A percentile compares a stretch with the other conserved stretches of the same genome.
Evolutionary conservation across 2,797 vertebrate species (phyloP).

Genomic region (Petrocephalus schoutedeni): DNA sequence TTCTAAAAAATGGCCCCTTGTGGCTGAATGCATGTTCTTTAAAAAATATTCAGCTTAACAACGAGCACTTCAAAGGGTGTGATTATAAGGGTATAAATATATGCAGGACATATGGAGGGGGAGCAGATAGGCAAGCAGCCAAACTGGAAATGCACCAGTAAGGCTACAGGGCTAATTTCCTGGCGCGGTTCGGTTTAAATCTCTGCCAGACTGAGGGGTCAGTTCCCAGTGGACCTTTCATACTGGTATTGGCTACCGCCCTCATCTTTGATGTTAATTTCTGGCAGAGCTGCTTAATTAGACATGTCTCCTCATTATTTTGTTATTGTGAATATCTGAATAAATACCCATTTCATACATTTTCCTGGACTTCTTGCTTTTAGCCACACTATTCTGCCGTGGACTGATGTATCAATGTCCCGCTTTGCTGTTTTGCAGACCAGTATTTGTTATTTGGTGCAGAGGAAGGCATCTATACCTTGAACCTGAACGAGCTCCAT

Average conservation of each 20-base stretch:
- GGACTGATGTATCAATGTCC: not conserved
- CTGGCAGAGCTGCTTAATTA: not conserved
- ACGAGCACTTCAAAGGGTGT: not conserved
- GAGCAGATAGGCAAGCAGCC: not conserved
- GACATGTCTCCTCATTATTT: not conserved
- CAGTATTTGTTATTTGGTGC: slow-evolving; percentile 84
- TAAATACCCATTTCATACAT: not conserved
- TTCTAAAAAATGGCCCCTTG: not conserved
- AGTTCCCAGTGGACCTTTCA: not conserved
- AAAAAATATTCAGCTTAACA: not conserved
- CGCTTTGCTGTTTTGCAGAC: slow-evolving; percentile 55
- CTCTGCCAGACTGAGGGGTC: not conserved
- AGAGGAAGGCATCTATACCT: slow-evolving; percentile 83
- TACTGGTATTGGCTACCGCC: not conserved
- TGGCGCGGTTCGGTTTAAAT: not conserved
- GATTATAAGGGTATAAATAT: slow-evolving; percentile 1
- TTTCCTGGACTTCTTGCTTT: not conserved
- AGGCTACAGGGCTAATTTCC: not conserved
- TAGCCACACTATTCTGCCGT: not conserved
- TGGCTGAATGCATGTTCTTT: not conserved
- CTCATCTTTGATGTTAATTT: slow-evolving; percentile 1
- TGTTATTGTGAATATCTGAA: not conserved
- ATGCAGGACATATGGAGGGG: not conserved
- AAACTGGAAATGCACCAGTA: not conserved
- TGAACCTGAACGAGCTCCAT: slow-evolving; percentile 84